Evolutionary conservation across 2,888 invertebrate species (phyloP), one percentile per base, ranked within the genome.

Genomic region (Lasioglossum lativentre): DNA sequence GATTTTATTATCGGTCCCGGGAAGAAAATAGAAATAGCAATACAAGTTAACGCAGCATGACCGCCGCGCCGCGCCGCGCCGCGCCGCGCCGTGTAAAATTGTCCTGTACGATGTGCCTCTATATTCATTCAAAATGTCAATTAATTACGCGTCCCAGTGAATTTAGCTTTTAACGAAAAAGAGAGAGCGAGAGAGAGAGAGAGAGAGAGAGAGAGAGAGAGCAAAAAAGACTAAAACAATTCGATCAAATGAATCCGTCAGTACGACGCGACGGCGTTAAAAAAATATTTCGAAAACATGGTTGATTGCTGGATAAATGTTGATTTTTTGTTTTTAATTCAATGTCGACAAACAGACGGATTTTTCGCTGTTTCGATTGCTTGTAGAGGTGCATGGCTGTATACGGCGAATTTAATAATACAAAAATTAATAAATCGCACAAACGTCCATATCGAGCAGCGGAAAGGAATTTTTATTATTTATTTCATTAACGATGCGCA

Each of bases 1-100:
- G 19, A 70, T 77, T 84, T 77, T 68, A 76, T 81, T 73, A 42
- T 68, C 68, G n/a, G n/a, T 8, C 19, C 40, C 10, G 42, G 73
- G 81, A n/a, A n/a, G n/a, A n/a, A n/a, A n/a, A 76, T 74, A 27
- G 42, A 59, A 71, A 79, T 56, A 73, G 66, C 16, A 16, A n/a
- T 4, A 56, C 14, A 68, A 27, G 23, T 82, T 74, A 66, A 78
- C 78, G 27, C 16, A 52, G n/a, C 42, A 16, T n/a, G 27, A 4
- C 38, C 30, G 34, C 77, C 72, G 23, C n/a, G 10, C n/a, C 34
- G 23, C 14, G n/a, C n/a, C n/a, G n/a, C n/a, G n/a, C n/a, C n/a
- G n/a, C n/a, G n/a, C n/a, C n/a, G n/a, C n/a, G n/a, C n/a, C n/a
- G 42, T 16, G 72, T 10, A n/a, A 52, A 66, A 66, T 66, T n/a